Evolutionary conservation across 2,888 invertebrate genomes (phyloP), one percentile per base, ranked within the genome.

Genomic region (Chironomus riparius): DNA sequence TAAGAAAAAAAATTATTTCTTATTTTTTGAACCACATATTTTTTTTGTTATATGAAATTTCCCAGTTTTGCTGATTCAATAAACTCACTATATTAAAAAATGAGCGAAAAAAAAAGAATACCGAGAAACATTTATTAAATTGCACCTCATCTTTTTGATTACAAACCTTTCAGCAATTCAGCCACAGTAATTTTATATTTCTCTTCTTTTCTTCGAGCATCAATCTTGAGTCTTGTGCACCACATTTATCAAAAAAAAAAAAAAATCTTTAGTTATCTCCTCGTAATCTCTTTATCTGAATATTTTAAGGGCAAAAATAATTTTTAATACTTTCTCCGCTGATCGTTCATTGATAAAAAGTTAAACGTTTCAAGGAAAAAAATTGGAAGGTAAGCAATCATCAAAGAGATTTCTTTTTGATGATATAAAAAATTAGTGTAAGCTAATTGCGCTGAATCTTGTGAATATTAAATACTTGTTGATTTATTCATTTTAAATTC

Each of bases 401-500:
- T 72, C 72, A 72, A 72, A 72, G 62, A 72, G 72, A 72, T 72
- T 72, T 28, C 62, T 3, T 61, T 6, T n/a, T 15, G 38, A 62
- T 22, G 72, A 72, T 72, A 72, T 50, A 72, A 38, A 71, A 72
- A 72, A 72, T 72, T 72, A 72, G 72, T 62, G 72, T 72, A 62
- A 22, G 72, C 38, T 72, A 72, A 72, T 72, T 72, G 72, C 56
- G 21, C 15, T 70, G 56, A 70, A 70, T 72, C 22, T 61, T 61
- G 62, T 72, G 72, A 72, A 62, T 61, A 62, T 21, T 62, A 62
- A 62, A 72, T 62, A 47, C 18, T 22, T 15, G 38, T 38, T 28
- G 13, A 38, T 68, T 68, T 28, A 15, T 38, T 24, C 65, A 18
- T 65, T 65, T 65, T 13, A 24, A 13, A 18, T 65, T 21, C 21